Percentiles rank a stretch among this genome's conserved stretches.
These are phyloP conservation scores for Mus pahari DNA, from an alignment of 2,113 vertebrate species.

Conservation along the genomic window DNA sequence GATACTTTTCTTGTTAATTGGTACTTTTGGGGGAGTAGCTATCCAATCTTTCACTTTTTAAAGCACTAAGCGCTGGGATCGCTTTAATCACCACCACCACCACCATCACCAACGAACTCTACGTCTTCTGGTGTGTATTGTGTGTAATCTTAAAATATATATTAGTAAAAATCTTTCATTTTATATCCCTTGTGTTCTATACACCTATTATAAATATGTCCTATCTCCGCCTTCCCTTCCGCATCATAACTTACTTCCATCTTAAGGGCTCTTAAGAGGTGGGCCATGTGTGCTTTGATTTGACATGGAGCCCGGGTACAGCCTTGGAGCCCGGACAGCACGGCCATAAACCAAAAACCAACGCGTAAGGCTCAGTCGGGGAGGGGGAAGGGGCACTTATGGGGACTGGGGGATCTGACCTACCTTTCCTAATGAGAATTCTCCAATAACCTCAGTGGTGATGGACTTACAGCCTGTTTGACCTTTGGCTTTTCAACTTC, in stretches of 20 bases:
- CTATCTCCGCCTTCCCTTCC: constrained; percentile 84
- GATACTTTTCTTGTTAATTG: constrained; percentile 83
- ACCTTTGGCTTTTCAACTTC: constrained; percentile 83
- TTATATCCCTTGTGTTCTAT: constrained; percentile 93
- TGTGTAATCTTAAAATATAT: constrained; percentile 95
- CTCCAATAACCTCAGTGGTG: constrained; percentile 59
- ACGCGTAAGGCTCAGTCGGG: constrained; percentile 78
- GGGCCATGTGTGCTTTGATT: constrained; percentile 90
- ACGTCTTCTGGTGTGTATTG: constrained; percentile 93
- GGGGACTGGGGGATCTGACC: constrained; percentile 66
- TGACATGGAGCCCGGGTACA: constrained; percentile 86
- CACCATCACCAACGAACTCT: constrained; percentile 83
- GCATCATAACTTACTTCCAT: constrained; percentile 84
- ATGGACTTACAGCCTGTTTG: constrained; percentile 84
- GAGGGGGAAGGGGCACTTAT: neutral
- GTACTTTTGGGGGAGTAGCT: constrained; percentile 88
- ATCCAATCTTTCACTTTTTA: constrained; percentile 74
- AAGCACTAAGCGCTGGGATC: constrained; percentile 85
- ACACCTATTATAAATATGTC: constrained; percentile 95
- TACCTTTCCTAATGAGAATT: constrained; percentile 78
- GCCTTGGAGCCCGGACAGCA: constrained; percentile 80
- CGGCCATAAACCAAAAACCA: constrained; percentile 82
- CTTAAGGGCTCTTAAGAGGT: constrained; percentile 83
- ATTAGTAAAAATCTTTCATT: constrained; percentile 90
- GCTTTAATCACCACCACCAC: constrained; percentile 68